Evolutionary conservation across 2,113 vertebrate species (phyloP).

Genomic region (Lophotis ruficrista): DNA sequence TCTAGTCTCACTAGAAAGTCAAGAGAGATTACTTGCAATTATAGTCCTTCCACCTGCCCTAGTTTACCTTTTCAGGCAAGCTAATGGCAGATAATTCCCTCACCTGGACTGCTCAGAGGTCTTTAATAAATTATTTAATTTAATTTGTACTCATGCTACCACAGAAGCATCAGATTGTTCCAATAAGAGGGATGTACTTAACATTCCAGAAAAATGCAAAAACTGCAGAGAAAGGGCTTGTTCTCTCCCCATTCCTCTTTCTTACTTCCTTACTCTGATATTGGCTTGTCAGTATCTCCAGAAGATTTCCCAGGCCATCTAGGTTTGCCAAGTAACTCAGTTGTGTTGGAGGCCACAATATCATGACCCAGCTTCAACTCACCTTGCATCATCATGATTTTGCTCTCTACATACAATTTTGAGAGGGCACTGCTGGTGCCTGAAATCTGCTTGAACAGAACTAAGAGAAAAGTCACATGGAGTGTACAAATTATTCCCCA

Average conservation of each 20-base stretch:
- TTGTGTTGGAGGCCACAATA: not conserved
- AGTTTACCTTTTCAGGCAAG: not conserved
- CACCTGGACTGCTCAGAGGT: rapidly evolving
- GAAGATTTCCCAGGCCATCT: not conserved
- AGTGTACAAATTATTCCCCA: not conserved
- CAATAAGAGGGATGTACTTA: not conserved
- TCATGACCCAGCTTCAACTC: not conserved
- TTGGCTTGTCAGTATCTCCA: not conserved
- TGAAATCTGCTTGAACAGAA: not conserved
- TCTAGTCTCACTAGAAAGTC: not conserved
- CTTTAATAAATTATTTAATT: not conserved
- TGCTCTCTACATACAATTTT: not conserved
- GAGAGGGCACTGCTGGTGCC: not conserved
- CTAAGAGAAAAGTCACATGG: not conserved
- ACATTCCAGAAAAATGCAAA: not conserved
- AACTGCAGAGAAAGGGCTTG: not conserved
- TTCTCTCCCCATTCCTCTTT: not conserved
- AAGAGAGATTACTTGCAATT: not conserved
- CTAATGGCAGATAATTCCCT: not conserved
- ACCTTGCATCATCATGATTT: not conserved
- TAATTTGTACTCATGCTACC: not conserved
- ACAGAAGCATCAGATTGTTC: not conserved
- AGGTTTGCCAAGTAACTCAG: not conserved
- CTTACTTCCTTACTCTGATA: not conserved
- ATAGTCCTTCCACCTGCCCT: not conserved